Percentiles rank a stretch among this genome's conserved stretches.
Conservation (phyloP, 2,888 invertebrate genomes). For the Coleophora flavipennella region DNA sequence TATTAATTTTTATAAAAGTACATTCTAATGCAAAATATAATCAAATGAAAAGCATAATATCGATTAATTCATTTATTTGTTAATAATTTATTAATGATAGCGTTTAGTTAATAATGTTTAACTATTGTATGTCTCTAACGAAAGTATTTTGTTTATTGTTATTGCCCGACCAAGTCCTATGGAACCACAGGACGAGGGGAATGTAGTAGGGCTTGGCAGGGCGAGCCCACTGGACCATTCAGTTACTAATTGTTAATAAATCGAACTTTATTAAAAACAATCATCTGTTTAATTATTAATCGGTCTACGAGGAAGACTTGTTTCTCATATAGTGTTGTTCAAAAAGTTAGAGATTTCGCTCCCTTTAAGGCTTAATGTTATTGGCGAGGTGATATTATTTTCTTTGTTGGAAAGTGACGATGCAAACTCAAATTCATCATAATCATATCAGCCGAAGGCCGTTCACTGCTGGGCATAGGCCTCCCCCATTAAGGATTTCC, state of each 20-base stretch:
- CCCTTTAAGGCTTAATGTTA: too few relatives aligned
- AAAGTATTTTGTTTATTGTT: constrained; percentile 48
- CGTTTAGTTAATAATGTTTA: constrained; percentile 39
- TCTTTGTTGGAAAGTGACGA: too few relatives aligned
- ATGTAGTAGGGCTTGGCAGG: constrained; percentile 29
- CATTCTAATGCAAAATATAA: constrained; percentile 21
- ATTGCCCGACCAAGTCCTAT: constrained; percentile 36
- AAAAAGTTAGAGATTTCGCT: too few relatives aligned
- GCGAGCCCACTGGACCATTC: constrained; percentile 42
- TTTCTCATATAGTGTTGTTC: too few relatives aligned
- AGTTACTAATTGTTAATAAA: constrained; percentile 72
- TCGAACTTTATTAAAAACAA: constrained; percentile 55
- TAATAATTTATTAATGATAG: constrained; percentile 65
- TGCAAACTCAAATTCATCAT: too few relatives aligned
- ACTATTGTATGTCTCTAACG: constrained; percentile 58
- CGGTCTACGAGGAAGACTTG: too few relatives aligned
- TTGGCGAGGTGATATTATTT: too few relatives aligned
- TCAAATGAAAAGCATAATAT: constrained; percentile 12
- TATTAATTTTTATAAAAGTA: constrained; percentile 18
- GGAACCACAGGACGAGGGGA: constrained; percentile 10
- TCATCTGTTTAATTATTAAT: too few relatives aligned
- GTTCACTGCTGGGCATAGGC: too few relatives aligned
- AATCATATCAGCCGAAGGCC: too few relatives aligned
- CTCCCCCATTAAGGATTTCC: too few relatives aligned
- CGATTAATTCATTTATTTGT: constrained; percentile 46